Percentiles rank a stretch among this genome's conserved stretches.
Evolutionary conservation across 2,113 vertebrate species (phyloP).

Genomic region (Percopsis transmontana): DNA sequence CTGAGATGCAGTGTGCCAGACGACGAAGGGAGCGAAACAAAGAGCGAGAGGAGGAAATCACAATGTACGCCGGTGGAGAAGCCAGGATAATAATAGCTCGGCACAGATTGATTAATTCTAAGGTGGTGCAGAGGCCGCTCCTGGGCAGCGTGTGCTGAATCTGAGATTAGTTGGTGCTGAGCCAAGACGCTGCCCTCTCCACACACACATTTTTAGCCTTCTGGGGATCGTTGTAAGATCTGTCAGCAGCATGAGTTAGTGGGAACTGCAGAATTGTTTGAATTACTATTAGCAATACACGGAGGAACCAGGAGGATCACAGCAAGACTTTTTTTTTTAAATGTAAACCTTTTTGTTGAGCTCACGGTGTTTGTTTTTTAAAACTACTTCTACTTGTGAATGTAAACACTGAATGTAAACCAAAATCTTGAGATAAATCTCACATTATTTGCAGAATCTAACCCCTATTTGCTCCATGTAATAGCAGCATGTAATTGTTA

Average conservation of each 20-base stretch:
- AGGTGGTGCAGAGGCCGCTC: slow-evolving; percentile 5
- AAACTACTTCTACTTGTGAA: no score
- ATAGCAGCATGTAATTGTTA: no score
- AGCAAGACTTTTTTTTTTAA: not conserved
- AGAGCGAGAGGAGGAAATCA: not conserved
- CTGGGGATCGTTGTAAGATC: not conserved
- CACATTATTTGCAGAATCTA: no score
- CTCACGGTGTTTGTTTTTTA: no score
- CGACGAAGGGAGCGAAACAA: not conserved
- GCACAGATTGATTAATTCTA: slow-evolving; percentile 9
- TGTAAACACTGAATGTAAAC: no score
- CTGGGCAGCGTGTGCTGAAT: slow-evolving; percentile 4
- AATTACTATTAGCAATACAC: not conserved
- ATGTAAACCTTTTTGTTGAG: no score
- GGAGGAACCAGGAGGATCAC: not conserved
- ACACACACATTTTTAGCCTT: not conserved
- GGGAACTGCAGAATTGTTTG: not conserved
- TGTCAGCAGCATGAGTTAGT: not conserved
- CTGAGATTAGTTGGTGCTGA: not conserved
- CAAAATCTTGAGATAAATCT: no score
- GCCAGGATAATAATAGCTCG: slow-evolving; percentile 2
- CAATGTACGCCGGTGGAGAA: not conserved
- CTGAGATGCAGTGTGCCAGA: not conserved
- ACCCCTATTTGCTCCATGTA: no score
- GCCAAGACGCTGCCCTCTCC: not conserved